These are phyloP conservation scores for Perccottus glenii DNA, from an alignment of 2,113 vertebrate genomes.

Conservation along the genomic window DNA sequence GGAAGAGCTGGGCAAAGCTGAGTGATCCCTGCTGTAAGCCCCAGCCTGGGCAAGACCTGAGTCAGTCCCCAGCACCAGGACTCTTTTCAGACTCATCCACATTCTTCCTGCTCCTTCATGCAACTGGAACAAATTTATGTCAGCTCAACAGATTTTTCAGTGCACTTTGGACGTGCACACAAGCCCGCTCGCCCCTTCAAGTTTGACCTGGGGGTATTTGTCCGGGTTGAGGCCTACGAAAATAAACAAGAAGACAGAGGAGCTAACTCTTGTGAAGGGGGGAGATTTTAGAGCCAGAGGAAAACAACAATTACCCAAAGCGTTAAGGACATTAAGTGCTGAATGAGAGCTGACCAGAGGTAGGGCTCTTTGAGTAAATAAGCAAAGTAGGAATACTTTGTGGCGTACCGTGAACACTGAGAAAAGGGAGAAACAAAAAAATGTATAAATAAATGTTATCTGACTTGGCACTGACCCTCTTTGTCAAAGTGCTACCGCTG, in stretches of 20 bases:
- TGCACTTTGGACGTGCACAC: conserved; percentile 65
- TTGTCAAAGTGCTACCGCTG: conserved; percentile 60
- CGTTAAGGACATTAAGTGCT: conserved; percentile 69
- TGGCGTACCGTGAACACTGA: conserved; percentile 50
- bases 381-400: conserved; percentile 66
- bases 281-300: conserved; percentile 70
- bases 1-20: conserved; percentile 69
- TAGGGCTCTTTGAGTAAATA: conserved; percentile 71
- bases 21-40: conserved; percentile 74
- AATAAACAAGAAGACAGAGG: conserved; percentile 78
- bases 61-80: conserved; percentile 53
- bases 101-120: conserved; percentile 70
- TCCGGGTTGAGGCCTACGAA: conserved; percentile 75
- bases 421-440: conserved; percentile 64
- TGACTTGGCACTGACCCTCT: conserved; percentile 65
- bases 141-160: conserved; percentile 72
- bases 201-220: conserved; percentile 73
- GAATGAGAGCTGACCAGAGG: conserved; percentile 67
- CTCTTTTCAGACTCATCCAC: conserved; percentile 54
- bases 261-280: conserved; percentile 68
- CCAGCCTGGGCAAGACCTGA: conserved; percentile 64
- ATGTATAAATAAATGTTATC: conserved; percentile 70
- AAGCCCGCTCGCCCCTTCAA: conserved; percentile 61
- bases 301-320: conserved; percentile 77
- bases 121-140: conserved; percentile 79